Evolutionary conservation across 2,113 vertebrate species (phyloP).

Genomic region (Thymallus thymallus): DNA sequence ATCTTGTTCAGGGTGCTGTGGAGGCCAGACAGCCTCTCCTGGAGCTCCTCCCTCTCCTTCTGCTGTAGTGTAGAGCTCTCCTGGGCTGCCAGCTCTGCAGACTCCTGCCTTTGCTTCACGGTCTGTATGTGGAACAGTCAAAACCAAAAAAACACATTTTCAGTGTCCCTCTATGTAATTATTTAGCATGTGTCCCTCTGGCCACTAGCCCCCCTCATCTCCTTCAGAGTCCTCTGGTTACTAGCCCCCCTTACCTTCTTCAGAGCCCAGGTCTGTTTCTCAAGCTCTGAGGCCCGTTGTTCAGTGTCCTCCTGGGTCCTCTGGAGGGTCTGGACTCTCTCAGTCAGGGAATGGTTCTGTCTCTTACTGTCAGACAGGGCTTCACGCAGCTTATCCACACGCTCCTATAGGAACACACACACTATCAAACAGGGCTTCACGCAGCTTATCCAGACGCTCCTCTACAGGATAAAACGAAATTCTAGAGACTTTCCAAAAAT

Average conservation of each 20-base stretch:
- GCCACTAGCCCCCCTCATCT: too few species aligned
- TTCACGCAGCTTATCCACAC: constrained; percentile 65
- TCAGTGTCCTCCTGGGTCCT: constrained; percentile 61
- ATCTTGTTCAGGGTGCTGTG: constrained; percentile 57
- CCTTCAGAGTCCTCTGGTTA: too few species aligned
- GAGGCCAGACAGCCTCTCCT: constrained; percentile 51
- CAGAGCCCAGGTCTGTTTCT: constrained; percentile 57
- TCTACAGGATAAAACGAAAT: not conserved
- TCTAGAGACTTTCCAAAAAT: not conserved
- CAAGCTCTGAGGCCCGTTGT: constrained; percentile 57
- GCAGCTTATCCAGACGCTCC: not conserved
- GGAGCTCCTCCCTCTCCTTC: constrained; percentile 54
- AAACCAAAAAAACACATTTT: not conserved
- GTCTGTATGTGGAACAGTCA: constrained; percentile 51
- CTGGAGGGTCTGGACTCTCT: constrained; percentile 63
- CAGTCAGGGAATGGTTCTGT: constrained; percentile 65
- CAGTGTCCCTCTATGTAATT: too few species aligned
- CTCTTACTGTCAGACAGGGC: constrained; percentile 71
- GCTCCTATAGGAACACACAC: constrained; percentile 62
- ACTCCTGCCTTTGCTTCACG: constrained; percentile 51
- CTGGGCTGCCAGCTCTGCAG: constrained; percentile 39
- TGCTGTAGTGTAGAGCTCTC: constrained; percentile 46
- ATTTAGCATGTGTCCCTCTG: too few species aligned
- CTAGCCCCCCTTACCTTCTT: constrained; percentile 63
- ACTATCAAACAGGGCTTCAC: too few species aligned